Percentiles rank a stretch among this genome's conserved stretches.
phyloP scores from a whole-genome alignment of 2,888 invertebrate genomes.

The Lapara coniferarum region DNA sequence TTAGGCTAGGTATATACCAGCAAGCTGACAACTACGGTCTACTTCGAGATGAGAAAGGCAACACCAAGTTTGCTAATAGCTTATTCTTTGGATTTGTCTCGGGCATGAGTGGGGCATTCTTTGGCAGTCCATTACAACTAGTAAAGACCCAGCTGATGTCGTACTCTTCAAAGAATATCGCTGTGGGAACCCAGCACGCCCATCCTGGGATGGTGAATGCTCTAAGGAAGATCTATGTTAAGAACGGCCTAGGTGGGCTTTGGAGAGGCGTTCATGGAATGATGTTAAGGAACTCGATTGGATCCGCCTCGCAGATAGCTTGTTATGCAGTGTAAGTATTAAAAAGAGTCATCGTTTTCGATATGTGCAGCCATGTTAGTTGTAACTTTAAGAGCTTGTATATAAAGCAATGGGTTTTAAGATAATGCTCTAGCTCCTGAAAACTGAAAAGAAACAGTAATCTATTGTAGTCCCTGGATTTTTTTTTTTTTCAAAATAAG shows the following conservation, averaged over 20 bases:
- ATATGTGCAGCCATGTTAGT: background rate
- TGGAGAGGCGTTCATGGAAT: slow-evolving; percentile 92
- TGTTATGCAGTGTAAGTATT: slow-evolving; percentile 85
- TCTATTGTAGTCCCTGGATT: too few relatives aligned
- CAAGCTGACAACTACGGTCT: slow-evolving; percentile 87
- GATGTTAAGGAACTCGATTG: slow-evolving; percentile 90
- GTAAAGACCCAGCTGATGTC: slow-evolving; percentile 95
- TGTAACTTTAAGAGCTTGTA: background rate
- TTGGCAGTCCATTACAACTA: slow-evolving; percentile 94
- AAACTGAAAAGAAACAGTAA: too few relatives aligned
- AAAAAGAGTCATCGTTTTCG: background rate
- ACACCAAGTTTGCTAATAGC: slow-evolving; percentile 87
- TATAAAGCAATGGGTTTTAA: too few relatives aligned
- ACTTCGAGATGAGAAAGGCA: slow-evolving; percentile 85
- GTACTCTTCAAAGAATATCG: slow-evolving; percentile 88
- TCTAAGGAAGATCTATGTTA: slow-evolving; percentile 82
- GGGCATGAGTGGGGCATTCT: slow-evolving; percentile 89
- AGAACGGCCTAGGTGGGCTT: slow-evolving; percentile 79
- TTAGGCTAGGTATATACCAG: slow-evolving; percentile 90
- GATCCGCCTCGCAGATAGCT: slow-evolving; percentile 92
- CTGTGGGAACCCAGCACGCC: slow-evolving; percentile 94
- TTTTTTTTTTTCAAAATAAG: too few relatives aligned
- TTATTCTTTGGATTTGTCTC: slow-evolving; percentile 89
- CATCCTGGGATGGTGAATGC: slow-evolving; percentile 88
- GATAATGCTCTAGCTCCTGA: too few relatives aligned